Evolutionary conservation across 1,140 invertebrate genomes (phyloP).

Genomic region (Drosophila lowei): DNA sequence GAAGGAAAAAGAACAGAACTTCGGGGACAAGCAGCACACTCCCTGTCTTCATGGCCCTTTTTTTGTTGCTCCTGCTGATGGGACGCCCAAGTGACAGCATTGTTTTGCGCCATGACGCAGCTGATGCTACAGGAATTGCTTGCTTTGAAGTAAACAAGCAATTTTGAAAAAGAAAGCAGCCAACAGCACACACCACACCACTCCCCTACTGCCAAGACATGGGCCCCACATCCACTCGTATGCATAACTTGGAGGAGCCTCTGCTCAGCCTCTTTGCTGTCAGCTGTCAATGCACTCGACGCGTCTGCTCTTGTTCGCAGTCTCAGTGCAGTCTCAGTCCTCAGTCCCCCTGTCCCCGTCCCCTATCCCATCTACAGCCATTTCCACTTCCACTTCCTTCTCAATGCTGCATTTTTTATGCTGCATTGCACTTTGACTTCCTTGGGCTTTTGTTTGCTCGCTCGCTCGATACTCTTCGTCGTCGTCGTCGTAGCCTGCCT

Average conservation of each 20-base stretch:
- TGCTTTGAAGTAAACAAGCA: constrained; percentile 80
- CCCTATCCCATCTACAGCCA: constrained; percentile 4
- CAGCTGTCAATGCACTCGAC: constrained; percentile 75
- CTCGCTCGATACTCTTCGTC: constrained; percentile 44
- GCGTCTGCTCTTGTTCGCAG: constrained; percentile 55
- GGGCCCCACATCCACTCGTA: constrained; percentile 39
- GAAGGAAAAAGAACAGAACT: constrained; percentile 19
- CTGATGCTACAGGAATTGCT: constrained; percentile 77
- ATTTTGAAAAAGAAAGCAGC: constrained; percentile 64
- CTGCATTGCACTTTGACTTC: constrained; percentile 76
- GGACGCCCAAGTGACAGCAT: constrained; percentile 70
- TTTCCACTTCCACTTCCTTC: constrained; percentile 12
- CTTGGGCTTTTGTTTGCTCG: constrained; percentile 62
- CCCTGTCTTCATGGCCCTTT: constrained; percentile 34
- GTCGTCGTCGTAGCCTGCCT: constrained; percentile 25
- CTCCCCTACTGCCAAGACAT: background rate
- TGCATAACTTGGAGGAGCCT: constrained; percentile 53
- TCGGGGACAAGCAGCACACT: background rate
- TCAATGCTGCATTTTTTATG: constrained; percentile 70
- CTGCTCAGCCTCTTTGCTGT: constrained; percentile 64
- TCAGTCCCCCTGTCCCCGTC: background rate
- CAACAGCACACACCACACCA: constrained; percentile 6
- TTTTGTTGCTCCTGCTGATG: constrained; percentile 31
- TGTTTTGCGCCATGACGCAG: constrained; percentile 71
- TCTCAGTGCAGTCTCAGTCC: no score